A percentile compares a stretch with the other conserved stretches of the same genome.
These are phyloP conservation scores for Tetrao urogallus DNA, from an alignment of 2,113 vertebrate genomes.

Conservation along the genomic window DNA sequence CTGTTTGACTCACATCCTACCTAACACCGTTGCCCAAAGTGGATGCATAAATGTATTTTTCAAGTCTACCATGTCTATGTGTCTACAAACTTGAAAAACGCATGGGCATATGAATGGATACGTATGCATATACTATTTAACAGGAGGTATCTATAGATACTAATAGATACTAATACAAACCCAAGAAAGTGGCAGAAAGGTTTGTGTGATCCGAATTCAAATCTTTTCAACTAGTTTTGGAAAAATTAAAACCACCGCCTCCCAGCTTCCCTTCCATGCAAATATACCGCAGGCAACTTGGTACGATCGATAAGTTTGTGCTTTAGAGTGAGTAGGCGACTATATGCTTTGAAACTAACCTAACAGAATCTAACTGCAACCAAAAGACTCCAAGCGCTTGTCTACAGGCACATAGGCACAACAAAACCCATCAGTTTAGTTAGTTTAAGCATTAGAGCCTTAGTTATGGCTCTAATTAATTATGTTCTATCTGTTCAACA, in stretches of 20 bases:
- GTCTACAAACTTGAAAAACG: neutral
- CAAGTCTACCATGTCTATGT: neutral
- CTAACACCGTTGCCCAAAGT: neutral
- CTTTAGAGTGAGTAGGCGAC: neutral
- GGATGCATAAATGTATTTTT: neutral
- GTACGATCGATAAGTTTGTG: rapidly evolving
- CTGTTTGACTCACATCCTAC: neutral
- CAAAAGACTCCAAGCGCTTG: neutral
- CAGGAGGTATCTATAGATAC: neutral
- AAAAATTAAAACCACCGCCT: neutral
- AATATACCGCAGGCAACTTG: neutral
- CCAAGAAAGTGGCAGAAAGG: neutral
- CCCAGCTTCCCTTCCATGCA: neutral
- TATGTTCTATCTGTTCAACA: slow-evolving; percentile 11
- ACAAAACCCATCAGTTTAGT: neutral
- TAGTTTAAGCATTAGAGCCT: neutral
- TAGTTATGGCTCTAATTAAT: neutral
- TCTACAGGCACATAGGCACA: rapidly evolving
- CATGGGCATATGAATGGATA: neutral
- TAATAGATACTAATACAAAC: neutral
- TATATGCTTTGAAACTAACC: neutral
- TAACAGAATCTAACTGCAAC: neutral
- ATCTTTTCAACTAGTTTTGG: neutral
- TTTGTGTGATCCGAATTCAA: neutral
- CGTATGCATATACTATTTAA: neutral